Percentiles rank a stretch among this genome's conserved stretches.
Evolutionary conservation across 2,797 vertebrate species (phyloP).

Genomic region (Champsocephalus gunnari): DNA sequence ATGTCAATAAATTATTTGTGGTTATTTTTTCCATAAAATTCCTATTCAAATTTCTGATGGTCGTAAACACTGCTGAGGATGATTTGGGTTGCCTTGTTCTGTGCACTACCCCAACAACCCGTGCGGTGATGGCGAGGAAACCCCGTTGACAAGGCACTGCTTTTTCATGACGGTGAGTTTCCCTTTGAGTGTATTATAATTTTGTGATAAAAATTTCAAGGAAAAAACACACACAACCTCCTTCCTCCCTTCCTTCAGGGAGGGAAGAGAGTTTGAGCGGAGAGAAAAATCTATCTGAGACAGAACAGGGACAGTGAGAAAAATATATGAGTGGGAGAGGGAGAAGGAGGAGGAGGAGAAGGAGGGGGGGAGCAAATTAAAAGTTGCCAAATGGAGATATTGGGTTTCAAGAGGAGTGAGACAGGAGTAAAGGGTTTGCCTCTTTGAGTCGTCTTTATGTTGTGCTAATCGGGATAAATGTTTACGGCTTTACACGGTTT

Average conservation of each 20-base stretch:
- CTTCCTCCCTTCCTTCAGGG: slow-evolving; percentile 96
- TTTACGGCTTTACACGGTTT: slow-evolving; percentile 74
- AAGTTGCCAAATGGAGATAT: slow-evolving; percentile 99
- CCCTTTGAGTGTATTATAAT: slow-evolving; percentile 99
- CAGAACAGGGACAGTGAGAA: slow-evolving; percentile 89
- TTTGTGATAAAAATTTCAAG: slow-evolving; percentile 99
- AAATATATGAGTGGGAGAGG: slow-evolving; percentile 92
- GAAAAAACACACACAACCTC: slow-evolving; percentile 98
- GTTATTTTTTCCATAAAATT: neutral
- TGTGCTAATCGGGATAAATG: slow-evolving; percentile 87
- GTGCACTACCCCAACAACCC: slow-evolving; percentile 92
- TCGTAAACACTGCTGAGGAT: slow-evolving; percentile 35
- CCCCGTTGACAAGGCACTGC: slow-evolving; percentile 99
- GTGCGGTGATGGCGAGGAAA: slow-evolving; percentile 99
- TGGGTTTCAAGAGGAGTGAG: slow-evolving; percentile 98
- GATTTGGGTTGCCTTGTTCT: slow-evolving; percentile 75
- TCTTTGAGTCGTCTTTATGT: slow-evolving; percentile 85
- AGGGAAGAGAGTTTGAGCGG: slow-evolving; percentile 92
- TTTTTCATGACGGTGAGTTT: slow-evolving; percentile 99
- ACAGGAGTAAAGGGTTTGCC: slow-evolving; percentile 89
- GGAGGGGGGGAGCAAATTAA: slow-evolving; percentile 98
- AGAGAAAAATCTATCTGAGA: slow-evolving; percentile 93
- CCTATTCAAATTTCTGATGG: slow-evolving; percentile 22
- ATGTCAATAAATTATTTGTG: neutral
- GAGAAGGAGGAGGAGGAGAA: slow-evolving; percentile 91